A percentile compares a stretch with the other conserved stretches of the same genome.
Evolutionary conservation across 2,888 invertebrate species (phyloP).

Genomic region (Drymonia ruficornis): DNA sequence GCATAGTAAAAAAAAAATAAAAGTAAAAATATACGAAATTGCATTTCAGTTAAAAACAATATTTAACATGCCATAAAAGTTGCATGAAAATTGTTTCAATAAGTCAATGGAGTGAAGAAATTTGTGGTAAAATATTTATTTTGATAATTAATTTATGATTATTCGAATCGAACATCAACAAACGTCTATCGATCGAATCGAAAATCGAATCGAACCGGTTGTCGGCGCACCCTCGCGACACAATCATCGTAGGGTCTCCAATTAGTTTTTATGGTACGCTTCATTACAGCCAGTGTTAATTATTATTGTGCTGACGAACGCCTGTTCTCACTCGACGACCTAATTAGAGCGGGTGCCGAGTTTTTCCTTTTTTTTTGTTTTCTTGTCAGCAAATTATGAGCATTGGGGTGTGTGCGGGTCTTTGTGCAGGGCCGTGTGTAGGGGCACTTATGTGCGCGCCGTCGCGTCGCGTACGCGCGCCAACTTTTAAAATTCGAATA

Average conservation of each 20-base stretch:
- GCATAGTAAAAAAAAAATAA: no score
- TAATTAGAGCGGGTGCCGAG: slow-evolving; percentile 75
- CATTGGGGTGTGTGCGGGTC: slow-evolving; percentile 64
- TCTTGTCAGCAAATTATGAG: slow-evolving; percentile 74
- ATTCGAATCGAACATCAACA: slow-evolving; percentile 20
- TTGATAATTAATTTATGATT: not conserved
- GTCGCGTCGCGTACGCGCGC: slow-evolving; percentile 36
- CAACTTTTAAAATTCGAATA: slow-evolving; percentile 44
- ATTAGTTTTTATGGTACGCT: slow-evolving; percentile 83
- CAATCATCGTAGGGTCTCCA: slow-evolving; percentile 70
- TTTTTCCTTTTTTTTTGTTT: slow-evolving; percentile 68
- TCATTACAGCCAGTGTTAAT: slow-evolving; percentile 83
- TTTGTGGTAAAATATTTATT: no score
- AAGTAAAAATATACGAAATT: no score
- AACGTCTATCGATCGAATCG: slow-evolving; percentile 58
- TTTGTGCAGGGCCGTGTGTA: slow-evolving; percentile 57
- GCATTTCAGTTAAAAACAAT: no score
- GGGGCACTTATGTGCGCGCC: slow-evolving; percentile 47
- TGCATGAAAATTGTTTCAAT: no score
- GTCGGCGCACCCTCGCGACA: slow-evolving; percentile 58
- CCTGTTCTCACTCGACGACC: slow-evolving; percentile 80
- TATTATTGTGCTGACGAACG: slow-evolving; percentile 82
- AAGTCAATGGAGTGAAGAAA: no score
- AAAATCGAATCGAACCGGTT: slow-evolving; percentile 52
- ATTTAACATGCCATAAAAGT: no score